Evolutionary conservation across 2,888 invertebrate genomes (phyloP).

Genomic region (Osmoderma eremita): DNA sequence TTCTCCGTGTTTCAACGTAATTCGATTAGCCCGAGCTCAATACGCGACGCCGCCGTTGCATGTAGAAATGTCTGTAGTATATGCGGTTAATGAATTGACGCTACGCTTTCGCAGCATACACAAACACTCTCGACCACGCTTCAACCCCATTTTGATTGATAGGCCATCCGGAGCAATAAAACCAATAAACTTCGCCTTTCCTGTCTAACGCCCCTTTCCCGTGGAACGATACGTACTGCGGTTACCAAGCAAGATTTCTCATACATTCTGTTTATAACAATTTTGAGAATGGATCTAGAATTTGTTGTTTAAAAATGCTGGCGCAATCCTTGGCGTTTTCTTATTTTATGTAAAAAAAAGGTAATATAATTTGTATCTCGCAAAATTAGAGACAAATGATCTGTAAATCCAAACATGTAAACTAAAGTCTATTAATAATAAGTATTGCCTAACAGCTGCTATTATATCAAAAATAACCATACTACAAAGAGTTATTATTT

Average conservation of each 20-base stretch:
- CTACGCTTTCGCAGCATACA: conserved; percentile 22
- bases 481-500: too few species aligned
- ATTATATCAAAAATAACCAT: too few species aligned
- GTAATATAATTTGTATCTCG: too few species aligned
- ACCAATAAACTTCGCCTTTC: conserved; percentile 47
- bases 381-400: too few species aligned
- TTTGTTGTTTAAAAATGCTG: too few species aligned
- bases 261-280: too few species aligned
- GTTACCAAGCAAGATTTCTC: not conserved
- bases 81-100: conserved; percentile 45
- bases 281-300: too few species aligned
- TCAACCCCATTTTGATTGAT: conserved; percentile 50
- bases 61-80: conserved; percentile 44
- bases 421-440: too few species aligned
- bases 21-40: conserved; percentile 44
- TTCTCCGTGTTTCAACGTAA: conserved; percentile 40
- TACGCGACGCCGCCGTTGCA: conserved; percentile 38
- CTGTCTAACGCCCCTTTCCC: conserved; percentile 20
- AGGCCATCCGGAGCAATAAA: conserved; percentile 51
- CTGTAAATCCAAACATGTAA: too few species aligned
- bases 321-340: too few species aligned
- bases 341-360: too few species aligned
- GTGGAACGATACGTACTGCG: conserved; percentile 11
- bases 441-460: too few species aligned
- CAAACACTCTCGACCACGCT: conserved; percentile 18